Evolutionary conservation across 30 jellyfish, hydroid and myxozoan species (phyloP), one percentile per base, ranked within the genome.

Genomic region (Nemopilema nomurai): DNA sequence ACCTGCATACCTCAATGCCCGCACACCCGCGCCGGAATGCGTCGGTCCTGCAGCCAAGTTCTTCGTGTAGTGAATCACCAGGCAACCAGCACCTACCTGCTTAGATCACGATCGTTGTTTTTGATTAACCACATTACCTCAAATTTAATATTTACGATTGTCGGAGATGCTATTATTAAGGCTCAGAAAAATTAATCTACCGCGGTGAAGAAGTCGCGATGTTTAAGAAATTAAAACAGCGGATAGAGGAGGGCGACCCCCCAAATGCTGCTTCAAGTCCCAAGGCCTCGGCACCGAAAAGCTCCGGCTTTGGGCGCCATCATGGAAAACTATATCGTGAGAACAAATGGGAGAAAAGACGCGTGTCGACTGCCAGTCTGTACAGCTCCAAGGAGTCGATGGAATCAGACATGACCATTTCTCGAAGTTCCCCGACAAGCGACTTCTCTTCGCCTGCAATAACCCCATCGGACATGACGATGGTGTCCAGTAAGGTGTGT

Each of bases 371-470:
- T 30, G 95, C 96, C 41, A 95, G 99, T 63, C 51, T 95, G 72
- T 89, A 90, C 84, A 95, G 99, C 77, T 95, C 99, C 17, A 79
- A 96, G 23, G 99, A 95, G 27, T 95, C 99, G 19, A 72, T 95
- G 80, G 97, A 90, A 32, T 95, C 99, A n/a, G 83, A 78, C 63
- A 89, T 85, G 20, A 95, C 99, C 1, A 52, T 95, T 1, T 81
- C 99, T 20, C 82, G 96, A 53, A 62, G 69, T 49, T 94, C 99
- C 17, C 89, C 87, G 8, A 72, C 88, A 28, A 85, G 97, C 28
- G 93, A 80, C 76, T 71, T 68, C 33, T 86, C 97, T 21, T 76
- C 91, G 21, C 96, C 96, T 50, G 85, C 90, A 4, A 83, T 41
- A 16, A 83, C 96, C 4, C 97, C 97, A 18, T 80, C 74, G 17